These are phyloP conservation scores for Virgularia gustaviana DNA, from an alignment of 92 coral and sea anemone genomes.

Conservation along the genomic window DNA sequence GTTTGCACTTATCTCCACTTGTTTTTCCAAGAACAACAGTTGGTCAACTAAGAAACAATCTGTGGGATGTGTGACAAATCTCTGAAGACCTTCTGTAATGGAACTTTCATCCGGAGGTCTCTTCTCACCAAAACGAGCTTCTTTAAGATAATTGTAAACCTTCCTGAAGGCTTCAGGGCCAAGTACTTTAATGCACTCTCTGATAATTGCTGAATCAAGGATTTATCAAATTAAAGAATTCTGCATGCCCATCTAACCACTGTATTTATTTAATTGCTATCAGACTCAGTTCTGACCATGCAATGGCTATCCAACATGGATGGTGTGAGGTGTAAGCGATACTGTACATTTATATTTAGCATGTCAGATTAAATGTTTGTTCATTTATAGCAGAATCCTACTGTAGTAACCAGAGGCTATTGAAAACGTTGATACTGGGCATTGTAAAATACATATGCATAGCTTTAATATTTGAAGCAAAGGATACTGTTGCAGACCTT, in stretches of 20 bases:
- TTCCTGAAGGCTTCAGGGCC: conserved; percentile 65
- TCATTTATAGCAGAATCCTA: no score
- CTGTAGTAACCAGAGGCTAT: no score
- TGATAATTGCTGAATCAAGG: conserved; percentile 58
- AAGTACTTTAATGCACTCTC: conserved; percentile 78
- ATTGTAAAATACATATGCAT: not conserved
- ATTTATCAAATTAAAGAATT: no score
- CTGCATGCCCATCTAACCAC: no score
- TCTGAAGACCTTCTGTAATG: conserved; percentile 69
- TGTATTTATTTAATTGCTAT: no score
- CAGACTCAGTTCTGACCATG: no score
- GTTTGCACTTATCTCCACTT: conserved; percentile 79
- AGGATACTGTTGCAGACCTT: conserved; percentile 82
- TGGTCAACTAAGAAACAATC: conserved; percentile 96
- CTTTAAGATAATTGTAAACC: conserved; percentile 65
- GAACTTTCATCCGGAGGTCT: conserved; percentile 59
- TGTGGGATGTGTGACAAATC: conserved; percentile 71
- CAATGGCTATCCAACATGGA: not conserved
- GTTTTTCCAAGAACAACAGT: conserved; percentile 88
- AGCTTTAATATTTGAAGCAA: not conserved
- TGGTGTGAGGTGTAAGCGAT: no score
- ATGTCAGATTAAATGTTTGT: no score
- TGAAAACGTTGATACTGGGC: no score
- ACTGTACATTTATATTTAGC: no score
- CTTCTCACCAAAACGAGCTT: conserved; percentile 74